Percentiles rank a stretch among this genome's conserved stretches.
These are phyloP conservation scores for Cecropterus lyciades DNA, from an alignment of 1,140 invertebrate species.

Conservation along the genomic window DNA sequence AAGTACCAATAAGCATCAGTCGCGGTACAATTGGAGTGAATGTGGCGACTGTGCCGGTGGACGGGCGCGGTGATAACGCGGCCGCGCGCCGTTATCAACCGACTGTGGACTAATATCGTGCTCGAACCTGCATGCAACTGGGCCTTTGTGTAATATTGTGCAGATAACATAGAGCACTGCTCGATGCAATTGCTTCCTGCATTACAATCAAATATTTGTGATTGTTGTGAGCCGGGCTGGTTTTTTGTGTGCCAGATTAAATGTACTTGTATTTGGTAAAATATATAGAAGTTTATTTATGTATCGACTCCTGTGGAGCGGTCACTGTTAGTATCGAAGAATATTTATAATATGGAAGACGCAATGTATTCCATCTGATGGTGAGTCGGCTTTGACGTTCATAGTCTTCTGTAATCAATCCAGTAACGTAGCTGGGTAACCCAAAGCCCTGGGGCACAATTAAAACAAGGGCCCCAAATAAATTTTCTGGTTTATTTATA, in stretches of 20 bases:
- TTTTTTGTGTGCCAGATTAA: constrained; percentile 24
- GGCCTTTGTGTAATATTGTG: constrained; percentile 48
- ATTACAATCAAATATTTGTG: constrained; percentile 38
- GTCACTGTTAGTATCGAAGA: no score
- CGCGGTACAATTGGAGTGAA: constrained; percentile 64
- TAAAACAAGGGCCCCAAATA: no score
- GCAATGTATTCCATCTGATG: no score
- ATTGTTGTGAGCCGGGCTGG: not conserved
- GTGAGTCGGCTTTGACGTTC: no score
- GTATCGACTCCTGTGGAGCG: no score
- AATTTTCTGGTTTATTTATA: no score
- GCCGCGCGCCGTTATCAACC: constrained; percentile 68
- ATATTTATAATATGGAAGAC: no score
- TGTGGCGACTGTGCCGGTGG: constrained; percentile 74
- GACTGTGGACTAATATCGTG: constrained; percentile 44
- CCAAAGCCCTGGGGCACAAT: no score
- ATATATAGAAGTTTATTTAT: no score
- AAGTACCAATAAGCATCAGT: constrained; percentile 47
- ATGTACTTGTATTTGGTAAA: no score
- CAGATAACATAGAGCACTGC: constrained; percentile 27
- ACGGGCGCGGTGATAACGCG: constrained; percentile 75
- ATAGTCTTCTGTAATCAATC: no score
- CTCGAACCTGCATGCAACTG: constrained; percentile 41
- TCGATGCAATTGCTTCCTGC: constrained; percentile 48
- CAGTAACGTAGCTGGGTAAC: no score